These are phyloP conservation scores for Pomacea canaliculata DNA, from an alignment of 2,888 invertebrate genomes.

Conservation along the genomic window DNA sequence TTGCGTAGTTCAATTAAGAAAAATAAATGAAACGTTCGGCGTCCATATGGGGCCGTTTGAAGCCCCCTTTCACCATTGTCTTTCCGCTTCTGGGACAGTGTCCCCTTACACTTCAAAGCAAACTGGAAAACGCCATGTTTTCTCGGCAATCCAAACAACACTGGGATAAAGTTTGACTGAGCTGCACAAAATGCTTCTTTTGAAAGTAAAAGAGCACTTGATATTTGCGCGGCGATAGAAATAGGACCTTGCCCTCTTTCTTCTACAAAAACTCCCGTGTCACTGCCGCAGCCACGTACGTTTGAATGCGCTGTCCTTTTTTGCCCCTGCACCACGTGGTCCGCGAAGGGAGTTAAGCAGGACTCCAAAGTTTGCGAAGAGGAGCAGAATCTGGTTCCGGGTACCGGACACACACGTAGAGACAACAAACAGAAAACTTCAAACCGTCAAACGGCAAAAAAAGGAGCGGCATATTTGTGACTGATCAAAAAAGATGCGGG, in stretches of 20 bases:
- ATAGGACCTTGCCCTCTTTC: slow-evolving; percentile 1
- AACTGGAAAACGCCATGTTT: neutral
- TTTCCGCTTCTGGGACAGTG: neutral
- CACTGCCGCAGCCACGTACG: neutral
- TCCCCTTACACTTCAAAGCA: neutral
- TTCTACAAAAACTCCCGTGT: neutral
- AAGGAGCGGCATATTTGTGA: neutral
- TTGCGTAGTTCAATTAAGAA: too few relatives aligned
- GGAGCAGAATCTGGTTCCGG: neutral
- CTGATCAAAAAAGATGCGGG: neutral
- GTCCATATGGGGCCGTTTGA: neutral
- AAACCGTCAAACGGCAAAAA: too few relatives aligned
- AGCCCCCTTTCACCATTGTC: neutral
- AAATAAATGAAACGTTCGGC: neutral
- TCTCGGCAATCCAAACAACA: slow-evolving; percentile 3
- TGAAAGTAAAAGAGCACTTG: slow-evolving; percentile 4
- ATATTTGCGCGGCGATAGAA: slow-evolving; percentile 4
- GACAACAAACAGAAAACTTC: slow-evolving; percentile 7
- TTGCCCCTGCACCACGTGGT: neutral
- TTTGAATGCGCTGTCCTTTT: too few relatives aligned
- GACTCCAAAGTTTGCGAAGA: neutral
- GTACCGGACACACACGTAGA: slow-evolving; percentile 8
- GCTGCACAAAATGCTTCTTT: slow-evolving; percentile 4
- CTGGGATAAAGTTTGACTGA: neutral
- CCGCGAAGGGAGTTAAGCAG: too few relatives aligned